Conservation (phyloP, 2,888 invertebrate species). For the Acrobasis consociella region DNA sequence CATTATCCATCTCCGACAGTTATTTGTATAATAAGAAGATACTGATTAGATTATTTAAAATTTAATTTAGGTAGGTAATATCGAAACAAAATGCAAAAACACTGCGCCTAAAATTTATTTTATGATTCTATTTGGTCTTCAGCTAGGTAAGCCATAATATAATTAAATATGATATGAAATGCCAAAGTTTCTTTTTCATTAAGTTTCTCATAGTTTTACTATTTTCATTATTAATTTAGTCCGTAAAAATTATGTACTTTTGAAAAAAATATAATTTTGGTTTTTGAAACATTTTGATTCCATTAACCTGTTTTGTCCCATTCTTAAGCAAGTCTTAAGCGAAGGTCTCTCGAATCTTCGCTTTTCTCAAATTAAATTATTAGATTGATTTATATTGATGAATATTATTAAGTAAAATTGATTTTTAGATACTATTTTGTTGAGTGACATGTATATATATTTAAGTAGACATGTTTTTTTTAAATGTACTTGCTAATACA, state of each 20-base stretch:
- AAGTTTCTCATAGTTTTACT: not conserved
- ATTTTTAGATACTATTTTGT: too few species aligned
- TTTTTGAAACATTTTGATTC: too few species aligned
- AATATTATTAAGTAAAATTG: too few species aligned
- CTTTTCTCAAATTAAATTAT: too few species aligned
- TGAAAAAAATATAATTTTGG: too few species aligned
- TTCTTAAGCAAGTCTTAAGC: too few species aligned
- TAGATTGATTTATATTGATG: too few species aligned
- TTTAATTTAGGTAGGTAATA: not conserved
- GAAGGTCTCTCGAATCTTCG: too few species aligned
- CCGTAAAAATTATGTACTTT: not conserved
- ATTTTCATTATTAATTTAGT: not conserved
- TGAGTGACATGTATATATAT: too few species aligned
- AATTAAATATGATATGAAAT: constrained; percentile 8
- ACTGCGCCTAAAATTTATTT: not conserved
- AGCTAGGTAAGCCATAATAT: not conserved
- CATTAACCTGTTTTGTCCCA: too few species aligned
- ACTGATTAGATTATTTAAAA: not conserved
- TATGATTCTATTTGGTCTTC: constrained; percentile 11
- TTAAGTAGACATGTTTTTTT: too few species aligned
- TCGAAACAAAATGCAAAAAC: not conserved
- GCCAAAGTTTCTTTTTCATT: not conserved
- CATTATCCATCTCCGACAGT: not conserved
- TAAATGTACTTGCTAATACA: too few species aligned
- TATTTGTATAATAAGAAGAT: constrained; percentile 7